Conservation (phyloP, 2,888 invertebrate genomes). For the Bombyx huttoni region DNA sequence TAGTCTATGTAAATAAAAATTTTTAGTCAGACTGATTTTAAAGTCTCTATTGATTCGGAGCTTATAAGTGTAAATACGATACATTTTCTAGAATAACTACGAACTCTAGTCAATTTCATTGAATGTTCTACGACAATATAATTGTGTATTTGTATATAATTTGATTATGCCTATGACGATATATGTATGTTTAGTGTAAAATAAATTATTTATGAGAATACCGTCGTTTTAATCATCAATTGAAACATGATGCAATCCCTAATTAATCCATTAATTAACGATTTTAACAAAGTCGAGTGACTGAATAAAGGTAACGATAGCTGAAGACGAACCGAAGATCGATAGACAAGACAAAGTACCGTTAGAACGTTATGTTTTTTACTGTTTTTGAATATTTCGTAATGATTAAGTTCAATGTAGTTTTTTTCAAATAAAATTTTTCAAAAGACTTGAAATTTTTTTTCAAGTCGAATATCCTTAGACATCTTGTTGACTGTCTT, state of each 20-base stretch:
- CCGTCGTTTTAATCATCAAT: background rate
- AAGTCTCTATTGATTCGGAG: slow-evolving; percentile 56
- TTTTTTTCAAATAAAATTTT: too few species aligned
- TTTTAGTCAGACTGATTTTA: slow-evolving; percentile 56
- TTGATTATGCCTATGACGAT: slow-evolving; percentile 23
- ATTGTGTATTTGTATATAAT: slow-evolving; percentile 57
- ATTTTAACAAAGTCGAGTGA: background rate
- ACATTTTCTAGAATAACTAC: slow-evolving; percentile 55
- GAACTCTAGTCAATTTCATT: slow-evolving; percentile 67
- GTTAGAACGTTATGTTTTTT: background rate
- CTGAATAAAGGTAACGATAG: background rate
- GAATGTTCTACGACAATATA: slow-evolving; percentile 67
- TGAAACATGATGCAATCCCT: background rate
- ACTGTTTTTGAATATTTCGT: too few species aligned
- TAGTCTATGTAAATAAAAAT: slow-evolving; percentile 19
- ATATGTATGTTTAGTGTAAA: slow-evolving; percentile 53
- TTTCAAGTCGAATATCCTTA: too few species aligned
- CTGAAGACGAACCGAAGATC: background rate
- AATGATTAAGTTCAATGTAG: too few species aligned
- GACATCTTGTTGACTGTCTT: too few species aligned
- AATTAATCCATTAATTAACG: background rate
- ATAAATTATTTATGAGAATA: slow-evolving; percentile 47
- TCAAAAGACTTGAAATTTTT: too few species aligned
- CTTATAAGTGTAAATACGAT: slow-evolving; percentile 57
- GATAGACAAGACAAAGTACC: background rate